Evolutionary conservation across 2,888 invertebrate genomes (phyloP), one percentile per base, ranked within the genome.

Genomic region (Ophioninae sp.): DNA sequence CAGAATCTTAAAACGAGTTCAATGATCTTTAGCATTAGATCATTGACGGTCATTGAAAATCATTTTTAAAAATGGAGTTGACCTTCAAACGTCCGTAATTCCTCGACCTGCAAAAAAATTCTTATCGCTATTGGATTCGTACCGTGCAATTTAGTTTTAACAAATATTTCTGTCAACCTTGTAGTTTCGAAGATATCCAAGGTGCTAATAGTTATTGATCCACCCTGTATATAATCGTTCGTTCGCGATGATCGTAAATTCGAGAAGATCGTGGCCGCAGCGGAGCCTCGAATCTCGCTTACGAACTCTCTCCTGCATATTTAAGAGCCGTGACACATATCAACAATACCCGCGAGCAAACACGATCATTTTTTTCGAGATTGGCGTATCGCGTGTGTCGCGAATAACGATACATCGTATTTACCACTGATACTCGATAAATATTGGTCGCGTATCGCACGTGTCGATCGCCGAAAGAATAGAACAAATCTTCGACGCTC

Each of bases 191-290:
- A 30, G 30, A 3, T 30, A 30, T 30, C 30, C 30, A 30, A 64
- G 17, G 50, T 57, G 59, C 30, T 30, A 30, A 30, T 30, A 30
- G 30, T 30, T 30, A 30, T 30, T 30, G 30, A 30, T 30, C 1
- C 70, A 70, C 44, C n/a, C 30, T 30, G 30, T 30, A 65, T 62
- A 61, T 61, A 21, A 70, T 79, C 62, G 67, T 72, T 68, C 79
- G 70, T 74, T 70, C 72, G 79, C 57, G 76, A 73, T 80, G 44
- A 76, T 73, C 30, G 67, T 72, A 50, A 41, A 72, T 76, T 72
- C 62, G 56, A 64, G 56, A 72, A 79, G 72, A 67, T 72, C 62
- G 57, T 73, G 68, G 56, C 41, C 37, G 56, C 50, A 39, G 21
- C 69, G 44, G 44, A 59, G n/a, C 39, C 41, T 76, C 79, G 69